Evolutionary conservation across 2,113 vertebrate species (phyloP).

Genomic region (Pluvianellus socialis): DNA sequence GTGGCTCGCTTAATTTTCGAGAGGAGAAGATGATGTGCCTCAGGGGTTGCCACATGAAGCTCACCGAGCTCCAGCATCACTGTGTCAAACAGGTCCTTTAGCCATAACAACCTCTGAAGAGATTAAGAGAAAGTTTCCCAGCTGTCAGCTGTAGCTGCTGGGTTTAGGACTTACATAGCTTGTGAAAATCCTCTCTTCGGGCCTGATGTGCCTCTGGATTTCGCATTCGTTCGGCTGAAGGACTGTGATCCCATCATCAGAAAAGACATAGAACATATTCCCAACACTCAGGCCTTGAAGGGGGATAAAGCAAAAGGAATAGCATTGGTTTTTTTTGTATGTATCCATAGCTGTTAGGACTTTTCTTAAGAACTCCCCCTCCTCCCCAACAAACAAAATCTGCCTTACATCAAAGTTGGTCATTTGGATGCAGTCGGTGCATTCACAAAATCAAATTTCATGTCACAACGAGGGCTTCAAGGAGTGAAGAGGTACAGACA

Average conservation of each 20-base stretch:
- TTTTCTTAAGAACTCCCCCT: background rate
- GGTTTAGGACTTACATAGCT: constrained; percentile 83
- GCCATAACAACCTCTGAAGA: background rate
- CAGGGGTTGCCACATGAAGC: background rate
- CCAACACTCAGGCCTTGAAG: constrained; percentile 89
- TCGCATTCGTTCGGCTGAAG: constrained; percentile 91
- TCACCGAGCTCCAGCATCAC: background rate
- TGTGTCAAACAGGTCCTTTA: background rate
- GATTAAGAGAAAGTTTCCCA: constrained; percentile 10
- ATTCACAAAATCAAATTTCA: constrained; percentile 32
- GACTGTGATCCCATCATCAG: constrained; percentile 86
- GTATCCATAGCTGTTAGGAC: background rate
- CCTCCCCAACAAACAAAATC: background rate
- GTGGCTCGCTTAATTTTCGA: background rate
- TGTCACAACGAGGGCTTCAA: constrained; percentile 22
- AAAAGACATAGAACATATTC: constrained; percentile 96
- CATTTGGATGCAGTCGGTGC: background rate
- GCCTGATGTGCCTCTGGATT: constrained; percentile 87
- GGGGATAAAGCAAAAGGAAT: constrained; percentile 39
- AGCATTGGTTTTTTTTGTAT: background rate
- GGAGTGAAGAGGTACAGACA: constrained; percentile 48
- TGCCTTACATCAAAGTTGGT: background rate
- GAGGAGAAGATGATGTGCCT: background rate
- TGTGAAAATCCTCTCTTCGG: constrained; percentile 85
- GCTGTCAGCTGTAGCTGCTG: background rate